A percentile compares a stretch with the other conserved stretches of the same genome.
Conservation (phyloP, 2,888 invertebrate genomes). For the Eupithecia dodoneata region DNA sequence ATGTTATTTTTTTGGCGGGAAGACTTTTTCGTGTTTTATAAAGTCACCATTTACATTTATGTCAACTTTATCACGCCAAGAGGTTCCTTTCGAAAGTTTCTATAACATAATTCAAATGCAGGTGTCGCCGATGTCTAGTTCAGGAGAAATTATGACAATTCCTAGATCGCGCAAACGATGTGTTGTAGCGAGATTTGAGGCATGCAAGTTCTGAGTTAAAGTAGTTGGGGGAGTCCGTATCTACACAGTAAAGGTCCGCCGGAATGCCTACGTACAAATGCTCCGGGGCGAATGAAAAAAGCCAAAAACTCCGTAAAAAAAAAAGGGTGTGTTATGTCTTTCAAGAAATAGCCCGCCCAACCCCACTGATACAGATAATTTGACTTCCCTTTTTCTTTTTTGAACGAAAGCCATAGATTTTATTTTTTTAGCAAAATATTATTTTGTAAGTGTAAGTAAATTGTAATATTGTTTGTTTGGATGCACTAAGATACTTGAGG, state of each 20-base stretch:
- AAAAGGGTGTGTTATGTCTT: background rate
- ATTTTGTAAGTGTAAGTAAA: background rate
- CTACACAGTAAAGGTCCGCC: slow-evolving; percentile 11
- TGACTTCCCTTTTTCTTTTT: background rate
- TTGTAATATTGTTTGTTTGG: background rate
- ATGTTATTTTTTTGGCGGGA: background rate
- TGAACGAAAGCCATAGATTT: background rate
- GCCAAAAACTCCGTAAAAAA: background rate
- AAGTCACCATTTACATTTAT: background rate
- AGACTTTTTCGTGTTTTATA: background rate
- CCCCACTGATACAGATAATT: slow-evolving; percentile 4
- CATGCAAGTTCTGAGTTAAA: background rate
- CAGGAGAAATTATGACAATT: background rate
- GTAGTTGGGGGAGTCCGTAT: background rate
- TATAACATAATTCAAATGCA: background rate
- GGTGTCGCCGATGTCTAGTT: background rate
- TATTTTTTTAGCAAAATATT: background rate
- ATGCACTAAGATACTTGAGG: slow-evolving; percentile 14
- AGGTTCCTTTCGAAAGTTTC: background rate
- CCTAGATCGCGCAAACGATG: background rate
- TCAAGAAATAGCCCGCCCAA: background rate
- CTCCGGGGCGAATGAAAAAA: background rate
- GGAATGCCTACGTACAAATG: background rate
- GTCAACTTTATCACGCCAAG: background rate
- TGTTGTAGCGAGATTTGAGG: background rate